Evolutionary conservation across 2,113 vertebrate species (phyloP).

Genomic region (Mesitornis unicolor): DNA sequence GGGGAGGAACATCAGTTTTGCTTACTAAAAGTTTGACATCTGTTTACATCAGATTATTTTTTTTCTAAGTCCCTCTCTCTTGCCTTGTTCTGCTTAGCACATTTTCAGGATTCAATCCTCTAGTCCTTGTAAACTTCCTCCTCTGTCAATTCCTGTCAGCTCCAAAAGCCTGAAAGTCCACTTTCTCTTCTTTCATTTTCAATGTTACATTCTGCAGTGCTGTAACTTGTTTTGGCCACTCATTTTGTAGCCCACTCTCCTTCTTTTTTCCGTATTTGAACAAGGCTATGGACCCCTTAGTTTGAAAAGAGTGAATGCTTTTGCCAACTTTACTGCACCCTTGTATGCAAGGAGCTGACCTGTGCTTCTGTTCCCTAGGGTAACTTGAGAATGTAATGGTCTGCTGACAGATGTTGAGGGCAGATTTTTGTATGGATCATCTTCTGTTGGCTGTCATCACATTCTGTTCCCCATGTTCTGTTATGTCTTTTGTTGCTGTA

Average conservation of each 20-base stretch:
- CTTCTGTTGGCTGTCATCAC: not conserved
- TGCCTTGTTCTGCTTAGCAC: not conserved
- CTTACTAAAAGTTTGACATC: not conserved
- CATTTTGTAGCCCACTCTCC: not conserved
- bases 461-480: not conserved
- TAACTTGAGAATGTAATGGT: not conserved
- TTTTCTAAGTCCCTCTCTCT: not conserved
- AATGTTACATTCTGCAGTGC: fast-evolving
- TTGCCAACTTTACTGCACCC: not conserved
- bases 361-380: not conserved
- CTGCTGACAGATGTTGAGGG: not conserved
- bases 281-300: not conserved
- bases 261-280: not conserved
- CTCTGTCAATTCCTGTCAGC: not conserved
- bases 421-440: not conserved
- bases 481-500: not conserved
- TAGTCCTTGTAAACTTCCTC: not conserved
- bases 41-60: not conserved
- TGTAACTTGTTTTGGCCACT: not conserved
- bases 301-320: not conserved
- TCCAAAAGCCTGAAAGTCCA: not conserved
- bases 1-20: not conserved
- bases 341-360: not conserved
- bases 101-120: not conserved
- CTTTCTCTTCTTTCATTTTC: not conserved